Evolutionary conservation across 1,140 invertebrate species (phyloP).

Genomic region (Macrosteles quadrilineatus): DNA sequence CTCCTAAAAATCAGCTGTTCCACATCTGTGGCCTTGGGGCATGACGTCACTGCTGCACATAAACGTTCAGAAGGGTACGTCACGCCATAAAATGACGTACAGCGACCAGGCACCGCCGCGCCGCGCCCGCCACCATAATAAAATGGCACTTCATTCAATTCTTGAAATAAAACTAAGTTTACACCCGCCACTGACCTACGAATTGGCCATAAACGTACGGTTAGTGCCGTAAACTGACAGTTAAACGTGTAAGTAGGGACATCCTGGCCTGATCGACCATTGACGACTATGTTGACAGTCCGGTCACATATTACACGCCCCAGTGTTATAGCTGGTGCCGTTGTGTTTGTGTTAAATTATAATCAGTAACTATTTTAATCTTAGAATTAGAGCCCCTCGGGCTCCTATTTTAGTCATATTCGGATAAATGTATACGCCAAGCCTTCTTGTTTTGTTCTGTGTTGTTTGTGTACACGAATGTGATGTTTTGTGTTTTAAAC

Average conservation of each 20-base stretch:
- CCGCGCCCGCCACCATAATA: slow-evolving; percentile 5
- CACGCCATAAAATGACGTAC: slow-evolving; percentile 11
- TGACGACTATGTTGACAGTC: too few relatives aligned
- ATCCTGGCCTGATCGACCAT: too few relatives aligned
- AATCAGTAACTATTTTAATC: too few relatives aligned
- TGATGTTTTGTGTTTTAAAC: too few relatives aligned
- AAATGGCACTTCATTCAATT: slow-evolving; percentile 16
- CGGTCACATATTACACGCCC: too few relatives aligned
- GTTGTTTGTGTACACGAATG: too few relatives aligned
- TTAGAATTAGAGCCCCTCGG: too few relatives aligned
- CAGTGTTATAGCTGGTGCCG: too few relatives aligned
- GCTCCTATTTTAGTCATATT: too few relatives aligned
- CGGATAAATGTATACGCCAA: too few relatives aligned
- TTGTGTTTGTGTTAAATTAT: too few relatives aligned
- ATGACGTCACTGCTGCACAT: slow-evolving; percentile 6
- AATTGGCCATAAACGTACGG: not conserved
- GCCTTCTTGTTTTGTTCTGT: too few relatives aligned
- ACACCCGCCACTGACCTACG: not conserved
- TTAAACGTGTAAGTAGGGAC: not conserved
- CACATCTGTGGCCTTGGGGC: not conserved
- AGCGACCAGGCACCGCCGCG: not conserved
- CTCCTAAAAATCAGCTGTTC: slow-evolving; percentile 14
- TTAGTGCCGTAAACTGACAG: not conserved
- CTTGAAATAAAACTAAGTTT: slow-evolving; percentile 23
- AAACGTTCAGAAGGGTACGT: slow-evolving; percentile 1